Evolutionary conservation across 2,797 vertebrate genomes (phyloP), one percentile per base, ranked within the genome.

Genomic region (Octomys mimax): DNA sequence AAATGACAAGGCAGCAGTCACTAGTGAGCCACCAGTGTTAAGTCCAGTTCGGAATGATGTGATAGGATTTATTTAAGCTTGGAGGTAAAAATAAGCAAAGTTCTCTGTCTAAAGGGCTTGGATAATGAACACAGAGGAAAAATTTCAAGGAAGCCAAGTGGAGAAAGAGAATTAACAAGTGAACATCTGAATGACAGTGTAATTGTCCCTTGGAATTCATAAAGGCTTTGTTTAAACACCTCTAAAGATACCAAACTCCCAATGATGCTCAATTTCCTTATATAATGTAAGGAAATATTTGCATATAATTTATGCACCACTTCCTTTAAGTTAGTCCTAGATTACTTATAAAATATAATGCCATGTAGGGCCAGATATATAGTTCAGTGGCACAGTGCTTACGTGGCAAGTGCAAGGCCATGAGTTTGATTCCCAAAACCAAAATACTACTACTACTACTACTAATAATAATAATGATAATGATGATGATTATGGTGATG

Each of bases 141-240:
- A 89, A 95, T 24, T 59, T 80, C 31, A 64, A 89, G 89, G n/a
- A 95, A 73, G 4, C 6, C 75, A 83, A 90, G 80, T 64, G 12
- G 12, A 95, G 9, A 95, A 89, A 86, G 16, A 52, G 13, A 10
- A 73, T 33, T 77, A 87, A 89, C 33, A 84, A 57, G 2, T 86
- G 26, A 73, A 92, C 91, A 80, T n/a, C 6, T 83, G 59, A 78
- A 59, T 64, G 54, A 46, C 11, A 68, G 1, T 14, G 2, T 6
- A 52, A 22, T n/a, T 86, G 42, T 54, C 2, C 52, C 3, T 52
- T 59, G 18, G 24, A 52, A 62, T 42, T 28, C 28, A 42, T 12
- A 21, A 26, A 22, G 24, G 0, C 31, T 79, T 36, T 22, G 24
- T n/a, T 64, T 49, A 36, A 77, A 33, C 13, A 26, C 9, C 18